Evolutionary conservation across 2,113 vertebrate genomes (phyloP).

Genomic region (Heptranchias perlo): DNA sequence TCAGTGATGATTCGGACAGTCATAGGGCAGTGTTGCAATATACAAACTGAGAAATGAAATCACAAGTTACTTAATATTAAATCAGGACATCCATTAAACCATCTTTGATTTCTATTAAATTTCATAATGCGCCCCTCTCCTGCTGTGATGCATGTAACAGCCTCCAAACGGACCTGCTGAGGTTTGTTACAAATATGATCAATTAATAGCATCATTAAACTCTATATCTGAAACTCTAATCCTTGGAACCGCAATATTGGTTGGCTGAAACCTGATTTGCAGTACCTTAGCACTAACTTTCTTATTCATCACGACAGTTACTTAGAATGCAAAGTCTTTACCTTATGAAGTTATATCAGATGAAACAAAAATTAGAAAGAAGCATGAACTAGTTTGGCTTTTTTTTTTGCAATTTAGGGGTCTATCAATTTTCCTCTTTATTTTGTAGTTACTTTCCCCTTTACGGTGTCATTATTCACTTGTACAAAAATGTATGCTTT

Average conservation of each 20-base stretch:
- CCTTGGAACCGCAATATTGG: background rate
- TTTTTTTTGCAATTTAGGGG: too few relatives aligned
- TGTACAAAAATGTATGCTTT: too few relatives aligned
- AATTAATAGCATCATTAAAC: conserved; percentile 11
- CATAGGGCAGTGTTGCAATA: background rate
- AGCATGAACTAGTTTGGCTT: too few relatives aligned
- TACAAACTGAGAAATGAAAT: background rate
- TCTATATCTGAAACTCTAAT: background rate
- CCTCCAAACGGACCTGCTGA: background rate
- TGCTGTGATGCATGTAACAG: background rate
- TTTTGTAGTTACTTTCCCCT: too few relatives aligned
- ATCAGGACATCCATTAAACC: background rate
- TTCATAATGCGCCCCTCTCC: background rate
- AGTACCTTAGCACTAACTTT: background rate
- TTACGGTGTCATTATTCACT: too few relatives aligned
- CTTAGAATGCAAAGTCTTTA: background rate
- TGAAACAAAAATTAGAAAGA: background rate
- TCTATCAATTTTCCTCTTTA: too few relatives aligned
- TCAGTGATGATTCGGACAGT: background rate
- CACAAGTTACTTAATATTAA: background rate
- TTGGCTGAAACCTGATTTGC: background rate
- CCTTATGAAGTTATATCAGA: background rate
- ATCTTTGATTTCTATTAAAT: background rate
- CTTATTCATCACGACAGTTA: background rate
- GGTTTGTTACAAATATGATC: background rate